Conservation (phyloP, 2,797 vertebrate genomes). For the Notolepis coatsorum region DNA sequence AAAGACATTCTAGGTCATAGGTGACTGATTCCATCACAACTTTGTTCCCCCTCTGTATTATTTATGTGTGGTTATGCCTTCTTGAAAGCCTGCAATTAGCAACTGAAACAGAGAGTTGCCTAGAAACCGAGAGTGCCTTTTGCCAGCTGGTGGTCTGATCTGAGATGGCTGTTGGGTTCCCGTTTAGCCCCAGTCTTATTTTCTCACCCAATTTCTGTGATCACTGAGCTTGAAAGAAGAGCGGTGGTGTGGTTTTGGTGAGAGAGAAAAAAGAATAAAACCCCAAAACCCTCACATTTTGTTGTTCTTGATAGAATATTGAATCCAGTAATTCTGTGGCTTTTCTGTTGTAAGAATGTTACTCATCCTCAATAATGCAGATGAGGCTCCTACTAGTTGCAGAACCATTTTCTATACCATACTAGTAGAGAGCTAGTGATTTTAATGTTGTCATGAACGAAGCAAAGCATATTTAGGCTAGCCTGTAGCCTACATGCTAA, state of each 20-base stretch:
- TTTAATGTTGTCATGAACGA: constrained; percentile 12
- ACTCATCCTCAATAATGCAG: constrained; percentile 31
- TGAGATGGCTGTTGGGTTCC: constrained; percentile 59
- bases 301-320: neutral
- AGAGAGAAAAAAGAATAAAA: constrained; percentile 55
- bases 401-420: too few species aligned
- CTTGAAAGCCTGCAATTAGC: constrained; percentile 69
- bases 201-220: constrained; percentile 47
- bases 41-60: constrained; percentile 65
- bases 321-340: constrained; percentile 29
- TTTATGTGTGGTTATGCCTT: constrained; percentile 60
- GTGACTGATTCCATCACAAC: constrained; percentile 60
- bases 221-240: constrained; percentile 57
- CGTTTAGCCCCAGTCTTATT: constrained; percentile 46
- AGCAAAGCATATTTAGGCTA: constrained; percentile 25
- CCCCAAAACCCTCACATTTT: constrained; percentile 28
- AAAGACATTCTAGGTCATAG: constrained; percentile 54
- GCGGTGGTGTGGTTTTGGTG: constrained; percentile 38
- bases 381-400: neutral
- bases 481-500: neutral
- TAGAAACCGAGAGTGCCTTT: constrained; percentile 62
- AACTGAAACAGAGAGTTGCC: constrained; percentile 65
- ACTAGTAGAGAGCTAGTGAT: constrained; percentile 22
- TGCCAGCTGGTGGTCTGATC: constrained; percentile 53
- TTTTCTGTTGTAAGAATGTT: constrained; percentile 23